These are phyloP conservation scores for honey bee (Apis mellifera) DNA, from an alignment of 1,140 invertebrate genomes.

Conservation along the genomic window DNA sequence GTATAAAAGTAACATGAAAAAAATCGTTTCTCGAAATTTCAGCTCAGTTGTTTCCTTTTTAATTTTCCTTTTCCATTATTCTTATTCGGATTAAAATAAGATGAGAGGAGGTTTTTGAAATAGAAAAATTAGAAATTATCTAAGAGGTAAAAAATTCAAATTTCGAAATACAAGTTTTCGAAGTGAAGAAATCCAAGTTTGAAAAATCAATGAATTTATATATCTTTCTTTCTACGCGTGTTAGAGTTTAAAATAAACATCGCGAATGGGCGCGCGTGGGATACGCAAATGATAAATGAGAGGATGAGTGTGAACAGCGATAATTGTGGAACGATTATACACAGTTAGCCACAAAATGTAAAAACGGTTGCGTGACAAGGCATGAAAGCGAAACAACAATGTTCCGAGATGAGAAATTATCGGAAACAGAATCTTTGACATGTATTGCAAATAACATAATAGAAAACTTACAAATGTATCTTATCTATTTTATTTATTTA, in stretches of 20 bases:
- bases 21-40: background rate
- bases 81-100: no score
- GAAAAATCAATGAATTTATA: no score
- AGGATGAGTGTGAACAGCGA: background rate
- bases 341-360: background rate
- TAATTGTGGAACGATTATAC: slow-evolving; percentile 9
- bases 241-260: background rate
- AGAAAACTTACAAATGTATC: background rate
- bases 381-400: no score
- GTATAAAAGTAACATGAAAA: no score
- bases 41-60: background rate
- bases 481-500: background rate
- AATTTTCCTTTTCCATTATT: no score
- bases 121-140: no score
- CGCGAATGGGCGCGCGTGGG: background rate
- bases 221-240: background rate
- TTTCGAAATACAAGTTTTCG: background rate
- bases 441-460: background rate
- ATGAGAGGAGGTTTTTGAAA: no score
- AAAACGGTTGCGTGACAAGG: background rate
- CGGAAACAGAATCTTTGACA: background rate
- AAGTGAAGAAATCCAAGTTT: background rate
- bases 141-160: background rate
- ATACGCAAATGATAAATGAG: background rate
- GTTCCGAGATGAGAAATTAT: background rate